phyloP scores from a whole-genome alignment of 1,140 invertebrate species.

The Zeugodacus cucurbitae region DNA sequence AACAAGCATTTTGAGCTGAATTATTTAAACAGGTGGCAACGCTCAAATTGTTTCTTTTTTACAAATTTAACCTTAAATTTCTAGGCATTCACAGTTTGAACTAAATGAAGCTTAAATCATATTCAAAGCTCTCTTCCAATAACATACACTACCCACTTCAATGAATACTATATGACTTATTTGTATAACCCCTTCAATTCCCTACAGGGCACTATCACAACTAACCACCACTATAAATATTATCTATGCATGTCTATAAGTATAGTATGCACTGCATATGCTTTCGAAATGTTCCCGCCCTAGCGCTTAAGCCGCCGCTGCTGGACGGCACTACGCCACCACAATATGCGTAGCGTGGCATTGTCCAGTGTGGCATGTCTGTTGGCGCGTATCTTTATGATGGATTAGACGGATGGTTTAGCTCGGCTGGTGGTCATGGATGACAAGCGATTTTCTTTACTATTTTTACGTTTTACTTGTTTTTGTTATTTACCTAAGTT shows the following conservation, averaged over 20 bases:
- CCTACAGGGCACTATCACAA: neutral
- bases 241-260: neutral
- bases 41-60: too few relatives aligned
- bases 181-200: neutral
- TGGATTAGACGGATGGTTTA: conserved; percentile 26
- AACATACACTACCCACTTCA: too few relatives aligned
- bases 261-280: neutral
- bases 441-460: conserved; percentile 18
- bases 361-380: conserved; percentile 22
- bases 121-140: too few relatives aligned
- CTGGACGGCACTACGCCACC: neutral
- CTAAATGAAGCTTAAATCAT: too few relatives aligned
- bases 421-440: conserved; percentile 18
- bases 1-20: too few relatives aligned
- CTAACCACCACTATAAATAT: neutral
- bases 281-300: conserved; percentile 9
- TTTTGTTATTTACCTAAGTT: conserved; percentile 32
- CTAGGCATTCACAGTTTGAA: too few relatives aligned
- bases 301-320: neutral
- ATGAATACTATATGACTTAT: too few relatives aligned
- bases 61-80: too few relatives aligned
- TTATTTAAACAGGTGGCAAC: too few relatives aligned
- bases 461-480: neutral
- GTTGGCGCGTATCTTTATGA: conserved; percentile 37
- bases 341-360: neutral